Conservation (phyloP, 2,797 vertebrate species). For the Characodon lateralis region DNA sequence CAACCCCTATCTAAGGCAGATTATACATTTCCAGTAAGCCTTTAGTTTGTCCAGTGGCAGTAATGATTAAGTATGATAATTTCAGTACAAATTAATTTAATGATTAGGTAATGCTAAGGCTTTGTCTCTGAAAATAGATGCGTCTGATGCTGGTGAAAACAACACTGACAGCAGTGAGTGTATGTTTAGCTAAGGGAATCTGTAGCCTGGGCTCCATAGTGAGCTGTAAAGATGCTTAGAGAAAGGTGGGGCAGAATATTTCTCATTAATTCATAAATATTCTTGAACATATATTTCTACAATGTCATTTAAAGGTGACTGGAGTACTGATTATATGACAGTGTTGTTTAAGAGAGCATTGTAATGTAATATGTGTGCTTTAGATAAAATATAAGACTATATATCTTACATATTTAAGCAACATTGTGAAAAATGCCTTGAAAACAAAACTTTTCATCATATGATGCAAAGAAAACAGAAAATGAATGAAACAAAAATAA, state of each 20-base stretch:
- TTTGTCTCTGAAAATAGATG: background rate
- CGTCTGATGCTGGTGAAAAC: background rate
- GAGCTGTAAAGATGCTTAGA: background rate
- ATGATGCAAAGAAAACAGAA: background rate
- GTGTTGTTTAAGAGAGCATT: background rate
- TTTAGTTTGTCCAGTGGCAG: background rate
- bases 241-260: background rate
- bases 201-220: background rate
- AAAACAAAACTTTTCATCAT: background rate
- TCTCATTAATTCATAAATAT: background rate
- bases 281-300: background rate
- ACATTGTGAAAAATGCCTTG: too few species aligned
- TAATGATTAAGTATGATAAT: background rate
- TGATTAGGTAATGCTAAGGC: background rate
- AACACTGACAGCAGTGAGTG: background rate
- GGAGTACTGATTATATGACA: background rate
- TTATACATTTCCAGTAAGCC: background rate
- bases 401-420: too few species aligned
- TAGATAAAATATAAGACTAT: background rate
- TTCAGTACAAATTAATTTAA: background rate
- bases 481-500: background rate
- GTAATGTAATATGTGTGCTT: background rate
- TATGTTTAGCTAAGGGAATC: background rate
- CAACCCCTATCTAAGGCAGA: background rate
- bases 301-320: background rate